Conservation (phyloP, 2,888 invertebrate species). For the Nesidiocoris tenuis region DNA sequence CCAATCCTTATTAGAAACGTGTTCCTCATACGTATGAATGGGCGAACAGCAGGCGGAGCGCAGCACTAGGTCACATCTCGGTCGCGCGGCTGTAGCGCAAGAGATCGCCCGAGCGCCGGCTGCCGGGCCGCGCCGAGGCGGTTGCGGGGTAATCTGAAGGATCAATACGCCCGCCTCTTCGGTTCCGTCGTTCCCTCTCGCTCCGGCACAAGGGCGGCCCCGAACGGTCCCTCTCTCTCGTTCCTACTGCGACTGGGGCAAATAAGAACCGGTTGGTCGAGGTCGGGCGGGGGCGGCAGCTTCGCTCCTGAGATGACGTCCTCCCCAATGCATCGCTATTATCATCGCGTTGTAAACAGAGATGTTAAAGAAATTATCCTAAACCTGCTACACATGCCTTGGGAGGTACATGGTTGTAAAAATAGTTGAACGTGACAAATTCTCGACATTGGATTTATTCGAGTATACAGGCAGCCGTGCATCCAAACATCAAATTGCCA, state of each 20-base stretch:
- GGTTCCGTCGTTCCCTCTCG: not conserved
- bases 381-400: no score
- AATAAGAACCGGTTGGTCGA: not conserved
- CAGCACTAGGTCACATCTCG: not conserved
- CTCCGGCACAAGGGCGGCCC: not conserved
- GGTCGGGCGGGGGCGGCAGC: not conserved
- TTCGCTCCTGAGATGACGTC: not conserved
- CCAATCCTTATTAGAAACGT: no score
- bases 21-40: not conserved
- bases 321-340: not conserved
- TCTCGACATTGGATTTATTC: no score
- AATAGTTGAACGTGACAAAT: no score
- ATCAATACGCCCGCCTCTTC: constrained; percentile 28
- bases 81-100: not conserved
- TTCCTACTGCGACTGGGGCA: not conserved
- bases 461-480: no score
- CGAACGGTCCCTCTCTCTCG: not conserved
- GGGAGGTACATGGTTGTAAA: no score
- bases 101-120: not conserved
- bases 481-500: no score
- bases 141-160: constrained; percentile 40
- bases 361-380: no score
- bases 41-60: not conserved
- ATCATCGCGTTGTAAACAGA: no score
- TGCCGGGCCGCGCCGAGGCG: constrained; percentile 10